Evolutionary conservation across 2,888 invertebrate genomes (phyloP), one percentile per base, ranked within the genome.

Genomic region (Hetaerina titia): DNA sequence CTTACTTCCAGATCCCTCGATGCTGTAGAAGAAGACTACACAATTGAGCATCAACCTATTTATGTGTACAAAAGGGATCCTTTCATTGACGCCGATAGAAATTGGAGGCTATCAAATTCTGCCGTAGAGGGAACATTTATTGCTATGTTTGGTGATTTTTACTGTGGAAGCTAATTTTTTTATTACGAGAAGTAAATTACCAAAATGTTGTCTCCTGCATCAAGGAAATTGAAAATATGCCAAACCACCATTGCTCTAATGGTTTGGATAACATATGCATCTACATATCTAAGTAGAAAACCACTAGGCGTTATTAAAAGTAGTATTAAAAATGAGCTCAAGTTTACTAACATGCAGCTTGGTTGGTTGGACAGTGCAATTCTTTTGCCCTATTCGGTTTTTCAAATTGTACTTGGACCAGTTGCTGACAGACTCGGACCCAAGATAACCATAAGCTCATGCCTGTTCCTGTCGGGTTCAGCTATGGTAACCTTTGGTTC

Each of bases 251-350:
- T 96, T 19, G 96, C 96, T 95, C 95, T 94, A 31, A 95, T 96
- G 2, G 96, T 96, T 17, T 96, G 96, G 96, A 95, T 96, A 9
- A 95, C 96, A 56, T 96, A 96, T 95, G 95, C 96, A 89, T 57
- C 95, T 45, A 96, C 97, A 6, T 97, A 97, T 95, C 96, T 97
- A 57, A 96, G 97, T 31, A 96, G 97, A 13, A 97, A 97, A 96
- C 97, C 97, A 2, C 96, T 97, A 22, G 97, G 97, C n/a, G 96
- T 97, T 90, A 96, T 97, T 25, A 97, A 97, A 95, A 96, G 96
- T 19, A 96, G 96, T 95, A 96, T 97, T 94, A 96, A 96, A 95
- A 95, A 95, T n/a, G 96, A 96, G 15, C 96, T 97, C 88, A 95
- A 96, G 5, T 95, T 97, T 11, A 96, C 96, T 9, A 96, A 96